phyloP scores from a whole-genome alignment of 2,888 invertebrate genomes.

The Zygogramma bicolorata region DNA sequence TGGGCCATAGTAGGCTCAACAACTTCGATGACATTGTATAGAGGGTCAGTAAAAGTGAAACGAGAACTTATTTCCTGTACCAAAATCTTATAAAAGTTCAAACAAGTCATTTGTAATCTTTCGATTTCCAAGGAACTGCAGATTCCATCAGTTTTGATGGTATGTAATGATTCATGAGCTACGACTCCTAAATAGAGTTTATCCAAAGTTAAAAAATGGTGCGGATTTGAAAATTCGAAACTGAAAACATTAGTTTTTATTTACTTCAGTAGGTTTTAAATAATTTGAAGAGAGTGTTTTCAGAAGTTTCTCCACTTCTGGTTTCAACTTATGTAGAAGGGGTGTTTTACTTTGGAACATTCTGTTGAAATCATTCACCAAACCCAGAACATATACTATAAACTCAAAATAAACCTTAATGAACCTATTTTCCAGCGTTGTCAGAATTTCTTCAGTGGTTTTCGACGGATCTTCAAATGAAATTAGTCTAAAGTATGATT shows the following conservation, averaged over 20 bases:
- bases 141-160: neutral
- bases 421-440: too few relatives aligned
- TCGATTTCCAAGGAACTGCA: conserved; percentile 9
- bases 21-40: neutral
- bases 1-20: neutral
- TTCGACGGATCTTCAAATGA: conserved; percentile 48
- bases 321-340: conserved; percentile 38
- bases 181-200: conserved; percentile 3
- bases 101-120: conserved; percentile 6
- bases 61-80: neutral
- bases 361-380: conserved; percentile 35
- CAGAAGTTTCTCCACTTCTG: conserved; percentile 40
- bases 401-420: conserved; percentile 35
- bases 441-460: conserved; percentile 19
- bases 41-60: neutral
- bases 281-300: conserved; percentile 30
- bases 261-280: conserved; percentile 16
- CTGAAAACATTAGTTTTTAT: conserved; percentile 8
- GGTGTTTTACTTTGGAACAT: conserved; percentile 42
- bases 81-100: neutral
- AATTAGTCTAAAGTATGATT: conserved; percentile 48
- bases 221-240: neutral
- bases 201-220: neutral
- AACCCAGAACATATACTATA: conserved; percentile 36
- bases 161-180: conserved; percentile 14